Conservation (phyloP, 2,888 invertebrate genomes). For the Noctua janthe region DNA sequence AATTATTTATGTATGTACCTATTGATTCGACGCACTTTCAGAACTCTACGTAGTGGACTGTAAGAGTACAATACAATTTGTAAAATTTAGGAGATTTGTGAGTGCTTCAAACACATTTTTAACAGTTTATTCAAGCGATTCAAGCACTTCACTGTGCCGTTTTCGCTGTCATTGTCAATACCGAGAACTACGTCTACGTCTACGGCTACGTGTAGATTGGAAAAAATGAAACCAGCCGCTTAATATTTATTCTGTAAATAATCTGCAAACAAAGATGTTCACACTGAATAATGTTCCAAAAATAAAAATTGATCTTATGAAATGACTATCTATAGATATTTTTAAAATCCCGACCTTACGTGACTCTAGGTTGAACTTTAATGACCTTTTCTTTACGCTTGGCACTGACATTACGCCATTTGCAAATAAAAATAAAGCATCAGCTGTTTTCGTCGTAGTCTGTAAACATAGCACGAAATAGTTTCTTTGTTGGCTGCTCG, state of each 20-base stretch:
- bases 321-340: background rate
- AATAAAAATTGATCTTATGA: background rate
- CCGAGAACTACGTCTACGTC: background rate
- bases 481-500: constrained; percentile 23
- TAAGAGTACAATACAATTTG: background rate
- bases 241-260: background rate
- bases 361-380: constrained; percentile 41
- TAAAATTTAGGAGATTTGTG: background rate
- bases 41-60: background rate
- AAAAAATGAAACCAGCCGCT: background rate
- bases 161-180: background rate
- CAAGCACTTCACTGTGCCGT: too few relatives aligned
- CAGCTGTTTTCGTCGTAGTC: constrained; percentile 25
- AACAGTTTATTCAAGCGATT: too few relatives aligned
- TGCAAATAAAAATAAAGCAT: constrained; percentile 53
- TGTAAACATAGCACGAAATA: constrained; percentile 25
- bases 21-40: background rate
- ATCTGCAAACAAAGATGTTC: background rate
- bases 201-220: background rate
- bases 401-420: constrained; percentile 22
- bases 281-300: background rate
- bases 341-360: constrained; percentile 10
- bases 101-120: background rate
- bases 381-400: constrained; percentile 28
- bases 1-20: background rate